phyloP scores from a whole-genome alignment of 37 sponge, comb jelly and placozoan genomes.

The Axinella damicornis region DNA sequence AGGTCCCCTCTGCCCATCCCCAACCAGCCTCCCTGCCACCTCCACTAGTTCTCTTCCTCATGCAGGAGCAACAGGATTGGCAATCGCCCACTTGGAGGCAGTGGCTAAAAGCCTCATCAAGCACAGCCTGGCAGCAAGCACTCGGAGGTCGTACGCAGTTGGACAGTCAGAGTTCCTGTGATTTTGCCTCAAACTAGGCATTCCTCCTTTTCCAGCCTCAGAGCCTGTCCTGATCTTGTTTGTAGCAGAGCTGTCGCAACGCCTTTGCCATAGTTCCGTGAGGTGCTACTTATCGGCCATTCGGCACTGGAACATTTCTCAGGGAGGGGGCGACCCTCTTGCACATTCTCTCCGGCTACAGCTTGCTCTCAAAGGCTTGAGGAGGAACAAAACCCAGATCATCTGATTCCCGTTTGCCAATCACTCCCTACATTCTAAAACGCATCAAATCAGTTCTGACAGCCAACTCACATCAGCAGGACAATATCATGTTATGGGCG shows the following conservation, averaged over 20 bases:
- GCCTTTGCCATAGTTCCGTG: neutral
- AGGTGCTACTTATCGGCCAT: conserved; percentile 2
- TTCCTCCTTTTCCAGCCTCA: too few relatives aligned
- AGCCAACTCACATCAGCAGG: neutral
- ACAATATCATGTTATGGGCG: conserved; percentile 35
- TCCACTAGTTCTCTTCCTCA: neutral
- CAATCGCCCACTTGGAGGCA: neutral
- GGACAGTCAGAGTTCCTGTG: too few relatives aligned
- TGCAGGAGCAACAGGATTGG: neutral
- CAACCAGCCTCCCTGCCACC: neutral
- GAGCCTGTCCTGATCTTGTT: neutral
- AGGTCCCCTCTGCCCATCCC: neutral
- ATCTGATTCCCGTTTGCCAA: neutral
- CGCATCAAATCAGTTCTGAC: neutral
- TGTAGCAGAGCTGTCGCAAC: neutral
- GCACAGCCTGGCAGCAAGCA: too few relatives aligned
- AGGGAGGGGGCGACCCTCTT: too few relatives aligned
- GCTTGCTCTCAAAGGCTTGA: neutral
- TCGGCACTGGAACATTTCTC: too few relatives aligned
- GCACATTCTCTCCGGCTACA: too few relatives aligned
- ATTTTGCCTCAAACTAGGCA: too few relatives aligned
- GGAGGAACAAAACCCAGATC: neutral
- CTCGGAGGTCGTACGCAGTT: too few relatives aligned
- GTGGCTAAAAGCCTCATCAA: neutral
- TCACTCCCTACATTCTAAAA: neutral